A percentile compares a stretch with the other conserved stretches of the same genome.
Conservation (phyloP, 2,113 vertebrate species). For the Thamnaconus septentrionalis region DNA sequence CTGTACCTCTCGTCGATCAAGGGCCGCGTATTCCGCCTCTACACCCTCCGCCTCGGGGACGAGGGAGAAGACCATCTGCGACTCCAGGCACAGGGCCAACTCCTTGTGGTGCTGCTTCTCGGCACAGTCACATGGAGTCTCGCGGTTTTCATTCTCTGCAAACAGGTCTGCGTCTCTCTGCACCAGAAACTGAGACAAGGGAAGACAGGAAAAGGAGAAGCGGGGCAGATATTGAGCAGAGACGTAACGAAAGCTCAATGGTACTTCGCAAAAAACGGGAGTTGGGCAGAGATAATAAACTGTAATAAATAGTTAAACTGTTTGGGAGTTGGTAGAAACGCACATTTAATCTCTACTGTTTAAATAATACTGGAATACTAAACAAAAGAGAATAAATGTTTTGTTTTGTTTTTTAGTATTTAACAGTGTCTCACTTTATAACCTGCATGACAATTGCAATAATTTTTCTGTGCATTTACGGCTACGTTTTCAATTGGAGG, state of each 20-base stretch:
- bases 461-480: too few species aligned
- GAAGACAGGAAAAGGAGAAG: conserved; percentile 10
- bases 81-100: conserved; percentile 95
- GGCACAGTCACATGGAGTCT: conserved; percentile 98
- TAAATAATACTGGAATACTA: too few species aligned
- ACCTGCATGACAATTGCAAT: too few species aligned
- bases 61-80: conserved; percentile 97
- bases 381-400: too few species aligned
- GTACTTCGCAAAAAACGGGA: too few species aligned
- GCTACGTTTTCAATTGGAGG: too few species aligned
- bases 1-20: conserved; percentile 93
- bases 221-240: background rate
- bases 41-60: conserved; percentile 93
- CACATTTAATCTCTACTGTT: too few species aligned
- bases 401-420: too few species aligned
- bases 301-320: background rate
- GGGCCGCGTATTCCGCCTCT: conserved; percentile 95
- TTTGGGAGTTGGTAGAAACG: too few species aligned
- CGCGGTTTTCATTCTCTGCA: conserved; percentile 96
- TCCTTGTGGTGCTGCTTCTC: conserved; percentile 98
- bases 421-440: too few species aligned
- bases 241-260: background rate
- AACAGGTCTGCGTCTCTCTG: conserved; percentile 92
- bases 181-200: conserved; percentile 76
- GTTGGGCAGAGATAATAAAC: too few species aligned